Conservation (phyloP, 2,888 invertebrate species). For the Oxytorus armatus region DNA sequence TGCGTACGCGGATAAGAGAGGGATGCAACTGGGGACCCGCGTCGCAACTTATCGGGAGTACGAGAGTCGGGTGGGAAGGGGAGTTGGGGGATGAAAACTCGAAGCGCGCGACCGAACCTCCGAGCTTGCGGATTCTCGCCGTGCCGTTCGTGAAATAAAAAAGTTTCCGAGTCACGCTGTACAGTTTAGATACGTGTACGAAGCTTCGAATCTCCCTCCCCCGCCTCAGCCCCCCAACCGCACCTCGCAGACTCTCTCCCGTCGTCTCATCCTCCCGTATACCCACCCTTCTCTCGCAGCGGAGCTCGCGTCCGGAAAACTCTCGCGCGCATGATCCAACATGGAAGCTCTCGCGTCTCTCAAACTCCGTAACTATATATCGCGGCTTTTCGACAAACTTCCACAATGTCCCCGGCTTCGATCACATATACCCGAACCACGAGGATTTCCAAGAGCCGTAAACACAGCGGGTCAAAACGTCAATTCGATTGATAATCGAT, state of each 20-base stretch:
- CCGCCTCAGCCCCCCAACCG: conserved; percentile 1
- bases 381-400: conserved; percentile 29
- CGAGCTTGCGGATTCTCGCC: conserved; percentile 63
- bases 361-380: conserved; percentile 14
- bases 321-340: conserved; percentile 78
- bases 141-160: conserved; percentile 59
- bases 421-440: conserved; percentile 9
- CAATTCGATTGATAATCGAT: neutral
- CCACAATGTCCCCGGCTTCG: conserved; percentile 9
- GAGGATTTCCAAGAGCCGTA: neutral
- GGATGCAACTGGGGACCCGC: conserved; percentile 42
- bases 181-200: conserved; percentile 16
- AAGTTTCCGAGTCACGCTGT: conserved; percentile 56
- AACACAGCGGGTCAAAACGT: neutral
- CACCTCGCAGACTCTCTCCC: too few species aligned
- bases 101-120: conserved; percentile 56
- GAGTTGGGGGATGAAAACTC: conserved; percentile 39
- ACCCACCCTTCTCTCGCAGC: conserved; percentile 36
- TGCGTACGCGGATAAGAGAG: conserved; percentile 1
- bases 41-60: neutral
- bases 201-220: conserved; percentile 36
- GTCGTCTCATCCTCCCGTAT: conserved; percentile 6
- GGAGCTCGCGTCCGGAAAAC: conserved; percentile 49
- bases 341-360: conserved; percentile 74
- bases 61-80: neutral